Evolutionary conservation across 2,797 vertebrate species (phyloP).

Genomic region (Pangasius sanitwongsei): DNA sequence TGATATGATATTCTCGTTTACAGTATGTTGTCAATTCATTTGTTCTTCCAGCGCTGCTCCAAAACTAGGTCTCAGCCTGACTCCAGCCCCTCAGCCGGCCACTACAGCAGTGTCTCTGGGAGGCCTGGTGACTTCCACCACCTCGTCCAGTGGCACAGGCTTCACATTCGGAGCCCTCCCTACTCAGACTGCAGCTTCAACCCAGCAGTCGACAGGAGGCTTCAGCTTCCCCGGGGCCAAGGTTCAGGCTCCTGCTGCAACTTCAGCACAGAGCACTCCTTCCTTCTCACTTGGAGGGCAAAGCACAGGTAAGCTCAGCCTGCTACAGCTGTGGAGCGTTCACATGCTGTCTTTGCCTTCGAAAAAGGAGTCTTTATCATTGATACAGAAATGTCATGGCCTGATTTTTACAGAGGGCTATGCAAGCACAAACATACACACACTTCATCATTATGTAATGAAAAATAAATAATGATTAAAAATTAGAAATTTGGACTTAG

Average conservation of each 20-base stretch:
- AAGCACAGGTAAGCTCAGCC: constrained; percentile 56
- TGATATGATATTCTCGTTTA: background rate
- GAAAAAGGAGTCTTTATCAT: background rate
- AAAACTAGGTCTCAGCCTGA: constrained; percentile 72
- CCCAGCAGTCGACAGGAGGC: constrained; percentile 64
- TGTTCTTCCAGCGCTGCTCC: constrained; percentile 40
- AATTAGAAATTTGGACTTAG: background rate
- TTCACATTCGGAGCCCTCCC: constrained; percentile 67
- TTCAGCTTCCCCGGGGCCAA: constrained; percentile 73
- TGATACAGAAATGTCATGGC: background rate
- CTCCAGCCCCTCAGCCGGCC: constrained; percentile 64
- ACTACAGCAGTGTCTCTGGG: constrained; percentile 70
- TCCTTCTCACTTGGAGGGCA: constrained; percentile 71
- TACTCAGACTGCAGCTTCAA: constrained; percentile 65
- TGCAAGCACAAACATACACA: background rate
- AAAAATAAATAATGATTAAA: no score
- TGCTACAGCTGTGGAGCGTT: background rate
- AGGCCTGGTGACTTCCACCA: constrained; percentile 56
- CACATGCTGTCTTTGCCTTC: background rate
- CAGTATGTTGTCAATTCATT: background rate
- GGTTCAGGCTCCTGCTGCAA: constrained; percentile 65
- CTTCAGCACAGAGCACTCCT: constrained; percentile 54
- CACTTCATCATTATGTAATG: background rate
- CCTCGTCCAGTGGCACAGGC: constrained; percentile 63
- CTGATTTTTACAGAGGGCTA: background rate